Evolutionary conservation across 2,113 vertebrate species (phyloP), one percentile per base, ranked within the genome.

Genomic region (Phrynocephalus versicolor): DNA sequence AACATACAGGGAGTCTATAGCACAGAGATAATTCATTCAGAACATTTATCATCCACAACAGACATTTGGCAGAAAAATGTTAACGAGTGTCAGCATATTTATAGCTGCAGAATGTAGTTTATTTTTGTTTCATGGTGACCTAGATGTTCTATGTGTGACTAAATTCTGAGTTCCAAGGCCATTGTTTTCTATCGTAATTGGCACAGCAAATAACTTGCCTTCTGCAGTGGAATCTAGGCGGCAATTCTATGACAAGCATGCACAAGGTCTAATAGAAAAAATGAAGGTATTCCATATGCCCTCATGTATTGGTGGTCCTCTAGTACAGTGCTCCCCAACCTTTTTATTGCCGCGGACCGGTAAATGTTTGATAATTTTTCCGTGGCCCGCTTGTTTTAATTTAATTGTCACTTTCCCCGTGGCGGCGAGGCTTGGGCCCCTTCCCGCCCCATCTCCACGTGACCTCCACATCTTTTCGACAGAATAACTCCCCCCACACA

Each of bases 101-200:
- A 77, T 85, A 27, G 86, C 75, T 60, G 73, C 62, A 82, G 79
- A 82, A 81, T 69, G 64, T 30, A 77, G 72, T 45, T 87, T 60
- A 82, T 87, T 82, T 87, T 82, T 60, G 76, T n/a, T 79, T 1
- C 71, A 67, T 19, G 41, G 57, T 85, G 84, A 85, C 84, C 84
- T 85, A 85, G 84, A 85, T 85, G 69, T 62, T 27, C 57, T 30
- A 73, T 77, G 15, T 55, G 74, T 3, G 69, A 37, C 23, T 55
- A 82, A 64, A 87, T 1, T 71, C n/a, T 65, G 58, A 88, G 35
- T 2, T 65, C 81, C 9, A 41, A 69, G 51, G 55, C 16, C 30
- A 4, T n/a, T 80, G 67, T 73, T 85, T 73, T 27, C 39, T 80
- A 13, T 85, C 62, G 57, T 85, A 85, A 80, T 62, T 85, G 67